Conservation (phyloP, 2,113 vertebrate genomes). For the Hiodon tergisus region DNA sequence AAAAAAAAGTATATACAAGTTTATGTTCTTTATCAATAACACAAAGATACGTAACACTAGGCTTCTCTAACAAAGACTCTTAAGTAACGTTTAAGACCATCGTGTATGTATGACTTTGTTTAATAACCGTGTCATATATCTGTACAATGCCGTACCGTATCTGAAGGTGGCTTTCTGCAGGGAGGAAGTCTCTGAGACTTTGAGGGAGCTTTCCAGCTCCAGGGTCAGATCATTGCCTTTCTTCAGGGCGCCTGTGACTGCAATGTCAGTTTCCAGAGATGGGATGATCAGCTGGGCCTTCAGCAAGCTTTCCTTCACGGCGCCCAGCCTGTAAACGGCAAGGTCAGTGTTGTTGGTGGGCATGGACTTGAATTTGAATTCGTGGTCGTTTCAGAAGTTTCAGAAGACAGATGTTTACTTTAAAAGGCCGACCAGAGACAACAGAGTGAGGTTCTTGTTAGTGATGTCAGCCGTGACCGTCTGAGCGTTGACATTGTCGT, state of each 20-base stretch:
- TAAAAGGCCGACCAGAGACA: conserved; percentile 66
- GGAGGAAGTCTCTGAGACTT: conserved; percentile 58
- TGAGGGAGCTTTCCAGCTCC: conserved; percentile 69
- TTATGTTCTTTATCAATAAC: neutral
- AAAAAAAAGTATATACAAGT: conserved; percentile 8
- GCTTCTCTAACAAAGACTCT: no score
- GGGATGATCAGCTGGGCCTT: conserved; percentile 69
- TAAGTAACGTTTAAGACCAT: no score
- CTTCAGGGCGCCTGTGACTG: conserved; percentile 57
- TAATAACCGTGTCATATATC: no score
- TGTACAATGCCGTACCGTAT: conserved; percentile 60
- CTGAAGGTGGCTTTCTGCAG: conserved; percentile 64
- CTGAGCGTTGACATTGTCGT: conserved; percentile 55
- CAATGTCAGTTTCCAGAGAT: conserved; percentile 64
- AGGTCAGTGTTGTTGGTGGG: neutral
- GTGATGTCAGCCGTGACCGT: conserved; percentile 64
- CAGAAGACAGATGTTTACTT: conserved; percentile 56
- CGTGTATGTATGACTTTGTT: no score
- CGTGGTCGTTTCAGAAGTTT: no score
- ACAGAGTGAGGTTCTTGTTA: conserved; percentile 74
- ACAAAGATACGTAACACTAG: neutral
- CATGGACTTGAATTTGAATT: neutral
- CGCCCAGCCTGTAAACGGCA: conserved; percentile 56
- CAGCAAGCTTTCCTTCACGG: conserved; percentile 49
- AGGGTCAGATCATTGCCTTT: conserved; percentile 53